Conservation (phyloP, 2,797 vertebrate genomes). For the Coreius guichenoti region DNA sequence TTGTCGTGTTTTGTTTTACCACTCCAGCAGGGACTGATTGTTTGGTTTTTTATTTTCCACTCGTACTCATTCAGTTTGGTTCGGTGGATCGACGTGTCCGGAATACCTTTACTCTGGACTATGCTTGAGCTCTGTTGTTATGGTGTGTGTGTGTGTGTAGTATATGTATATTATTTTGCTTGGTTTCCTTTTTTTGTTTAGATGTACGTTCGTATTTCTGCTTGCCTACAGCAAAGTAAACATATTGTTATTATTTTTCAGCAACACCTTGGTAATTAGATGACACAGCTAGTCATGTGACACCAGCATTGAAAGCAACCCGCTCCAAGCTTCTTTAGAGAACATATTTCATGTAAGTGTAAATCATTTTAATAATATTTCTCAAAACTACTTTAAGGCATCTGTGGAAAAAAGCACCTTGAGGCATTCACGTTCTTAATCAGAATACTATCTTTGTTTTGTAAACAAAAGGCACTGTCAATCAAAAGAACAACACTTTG, state of each 20-base stretch:
- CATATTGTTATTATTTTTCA: not conserved
- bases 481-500: not conserved
- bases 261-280: not conserved
- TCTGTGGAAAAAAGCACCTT: not conserved
- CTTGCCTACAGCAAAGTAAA: not conserved
- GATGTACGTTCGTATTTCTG: not conserved
- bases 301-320: not conserved
- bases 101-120: not conserved
- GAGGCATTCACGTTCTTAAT: not conserved
- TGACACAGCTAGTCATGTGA: not conserved
- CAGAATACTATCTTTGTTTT: not conserved
- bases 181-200: not conserved
- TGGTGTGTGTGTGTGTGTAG: not conserved
- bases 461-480: not conserved
- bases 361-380: conserved; percentile 15
- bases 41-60: not conserved
- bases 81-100: not conserved
- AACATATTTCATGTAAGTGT: not conserved
- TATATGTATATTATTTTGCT: not conserved
- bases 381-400: conserved; percentile 16
- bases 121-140: not conserved
- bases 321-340: not conserved
- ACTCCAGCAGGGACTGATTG: conserved; percentile 26
- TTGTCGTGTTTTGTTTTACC: conserved; percentile 12
- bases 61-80: not conserved